Conservation (phyloP, 2,888 invertebrate genomes). For the Leptinotarsa tumamoca region DNA sequence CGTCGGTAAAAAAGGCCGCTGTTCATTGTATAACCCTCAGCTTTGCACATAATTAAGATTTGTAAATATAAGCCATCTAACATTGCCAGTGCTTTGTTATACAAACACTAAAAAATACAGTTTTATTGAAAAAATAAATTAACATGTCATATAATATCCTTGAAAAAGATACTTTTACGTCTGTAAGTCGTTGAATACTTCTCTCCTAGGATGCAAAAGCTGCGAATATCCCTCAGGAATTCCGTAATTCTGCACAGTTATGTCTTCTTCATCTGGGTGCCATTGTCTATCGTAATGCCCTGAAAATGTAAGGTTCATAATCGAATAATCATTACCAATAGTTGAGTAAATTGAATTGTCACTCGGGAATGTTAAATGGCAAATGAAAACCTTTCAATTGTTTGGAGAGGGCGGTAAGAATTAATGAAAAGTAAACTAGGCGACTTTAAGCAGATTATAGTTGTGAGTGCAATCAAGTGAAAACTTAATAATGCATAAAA, state of each 20-base stretch:
- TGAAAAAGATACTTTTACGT: neutral
- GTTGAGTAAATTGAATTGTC: neutral
- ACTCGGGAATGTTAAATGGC: neutral
- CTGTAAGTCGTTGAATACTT: constrained; percentile 23
- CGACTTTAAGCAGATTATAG: neutral
- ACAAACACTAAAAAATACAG: too few relatives aligned
- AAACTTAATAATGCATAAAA: neutral
- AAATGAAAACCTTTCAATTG: neutral
- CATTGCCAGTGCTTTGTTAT: too few relatives aligned
- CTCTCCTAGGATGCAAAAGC: constrained; percentile 41
- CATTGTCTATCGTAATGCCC: constrained; percentile 61
- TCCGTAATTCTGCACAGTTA: constrained; percentile 22
- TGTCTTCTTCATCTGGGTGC: constrained; percentile 50
- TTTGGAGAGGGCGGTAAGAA: neutral
- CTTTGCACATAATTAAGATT: too few relatives aligned
- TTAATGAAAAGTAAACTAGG: neutral
- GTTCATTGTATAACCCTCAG: too few relatives aligned
- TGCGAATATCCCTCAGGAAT: constrained; percentile 32
- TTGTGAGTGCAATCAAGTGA: neutral
- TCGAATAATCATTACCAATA: neutral
- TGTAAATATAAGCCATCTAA: too few relatives aligned
- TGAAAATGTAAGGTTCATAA: constrained; percentile 50
- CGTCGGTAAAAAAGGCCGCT: too few relatives aligned
- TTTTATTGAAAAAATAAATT: neutral
- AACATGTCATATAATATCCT: neutral